phyloP scores from a whole-genome alignment of 1,140 invertebrate species.

The Bradysia coprophila region DNA sequence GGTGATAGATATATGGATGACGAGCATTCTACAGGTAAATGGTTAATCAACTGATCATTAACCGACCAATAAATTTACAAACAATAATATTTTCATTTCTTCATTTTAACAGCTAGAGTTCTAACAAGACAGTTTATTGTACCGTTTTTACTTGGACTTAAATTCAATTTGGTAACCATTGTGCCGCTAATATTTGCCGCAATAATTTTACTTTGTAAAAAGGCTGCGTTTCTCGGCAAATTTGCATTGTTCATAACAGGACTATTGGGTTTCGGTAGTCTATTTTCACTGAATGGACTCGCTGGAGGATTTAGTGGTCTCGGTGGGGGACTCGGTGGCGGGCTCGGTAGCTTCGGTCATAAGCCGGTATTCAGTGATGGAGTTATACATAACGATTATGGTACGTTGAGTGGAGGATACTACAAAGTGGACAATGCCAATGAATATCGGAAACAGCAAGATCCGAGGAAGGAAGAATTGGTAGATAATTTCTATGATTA shows the following conservation, averaged over 20 bases:
- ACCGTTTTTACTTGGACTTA: slow-evolving; percentile 52
- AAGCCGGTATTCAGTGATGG: neutral
- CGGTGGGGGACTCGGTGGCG: slow-evolving; percentile 1
- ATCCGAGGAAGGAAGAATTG: slow-evolving; percentile 7
- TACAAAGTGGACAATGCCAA: neutral
- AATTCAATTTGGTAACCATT: slow-evolving; percentile 51
- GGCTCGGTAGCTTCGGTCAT: neutral
- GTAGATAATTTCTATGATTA: slow-evolving; percentile 21
- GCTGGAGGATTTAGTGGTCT: neutral
- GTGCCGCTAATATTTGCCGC: slow-evolving; percentile 48
- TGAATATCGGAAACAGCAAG: slow-evolving; percentile 11
- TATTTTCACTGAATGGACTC: slow-evolving; percentile 10
- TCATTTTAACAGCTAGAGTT: slow-evolving; percentile 44
- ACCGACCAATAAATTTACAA: neutral
- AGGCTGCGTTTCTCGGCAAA: slow-evolving; percentile 50
- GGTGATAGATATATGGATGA: slow-evolving; percentile 21
- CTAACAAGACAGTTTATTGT: slow-evolving; percentile 43
- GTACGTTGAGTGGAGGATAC: neutral
- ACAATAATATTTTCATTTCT: neutral
- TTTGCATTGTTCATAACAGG: slow-evolving; percentile 45
- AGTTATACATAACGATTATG: neutral
- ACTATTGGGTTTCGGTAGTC: slow-evolving; percentile 34
- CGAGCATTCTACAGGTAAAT: slow-evolving; percentile 27
- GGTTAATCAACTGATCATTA: neutral
- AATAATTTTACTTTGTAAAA: slow-evolving; percentile 47